phyloP scores from a whole-genome alignment of 1,140 invertebrate genomes.

The Calosoma granatense region DNA sequence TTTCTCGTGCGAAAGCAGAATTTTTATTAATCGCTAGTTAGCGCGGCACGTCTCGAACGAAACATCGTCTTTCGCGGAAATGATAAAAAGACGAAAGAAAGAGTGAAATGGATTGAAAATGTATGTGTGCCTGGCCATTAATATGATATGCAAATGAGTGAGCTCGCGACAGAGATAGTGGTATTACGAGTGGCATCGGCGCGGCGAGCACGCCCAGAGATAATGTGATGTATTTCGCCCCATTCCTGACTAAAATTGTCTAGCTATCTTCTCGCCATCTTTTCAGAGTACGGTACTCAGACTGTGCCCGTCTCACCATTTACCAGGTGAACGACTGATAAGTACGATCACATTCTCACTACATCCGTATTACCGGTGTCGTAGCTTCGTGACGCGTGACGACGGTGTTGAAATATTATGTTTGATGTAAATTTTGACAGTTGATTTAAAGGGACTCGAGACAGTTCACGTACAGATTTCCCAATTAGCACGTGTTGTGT shows the following conservation, averaged over 20 bases:
- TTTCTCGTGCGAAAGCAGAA: background rate
- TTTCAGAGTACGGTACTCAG: background rate
- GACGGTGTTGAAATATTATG: background rate
- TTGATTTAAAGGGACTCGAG: background rate
- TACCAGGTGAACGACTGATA: too few species aligned
- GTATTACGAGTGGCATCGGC: too few species aligned
- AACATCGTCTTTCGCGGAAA: background rate
- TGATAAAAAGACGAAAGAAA: background rate
- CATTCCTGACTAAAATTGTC: background rate
- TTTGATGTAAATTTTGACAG: constrained; percentile 2
- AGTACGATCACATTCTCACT: too few species aligned
- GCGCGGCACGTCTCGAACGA: background rate
- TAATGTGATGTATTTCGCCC: constrained; percentile 6
- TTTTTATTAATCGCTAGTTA: background rate
- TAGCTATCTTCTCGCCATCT: background rate
- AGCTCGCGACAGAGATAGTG: background rate
- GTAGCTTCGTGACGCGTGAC: background rate
- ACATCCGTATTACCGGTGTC: too few species aligned
- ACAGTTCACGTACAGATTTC: background rate
- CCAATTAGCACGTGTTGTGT: background rate
- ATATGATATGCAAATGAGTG: constrained; percentile 9
- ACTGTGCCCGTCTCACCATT: too few species aligned
- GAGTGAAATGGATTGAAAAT: constrained; percentile 6
- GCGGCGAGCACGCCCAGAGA: background rate
- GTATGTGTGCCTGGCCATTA: background rate